Conservation (phyloP, 1,140 invertebrate genomes). For the Caerostris darwini region DNA sequence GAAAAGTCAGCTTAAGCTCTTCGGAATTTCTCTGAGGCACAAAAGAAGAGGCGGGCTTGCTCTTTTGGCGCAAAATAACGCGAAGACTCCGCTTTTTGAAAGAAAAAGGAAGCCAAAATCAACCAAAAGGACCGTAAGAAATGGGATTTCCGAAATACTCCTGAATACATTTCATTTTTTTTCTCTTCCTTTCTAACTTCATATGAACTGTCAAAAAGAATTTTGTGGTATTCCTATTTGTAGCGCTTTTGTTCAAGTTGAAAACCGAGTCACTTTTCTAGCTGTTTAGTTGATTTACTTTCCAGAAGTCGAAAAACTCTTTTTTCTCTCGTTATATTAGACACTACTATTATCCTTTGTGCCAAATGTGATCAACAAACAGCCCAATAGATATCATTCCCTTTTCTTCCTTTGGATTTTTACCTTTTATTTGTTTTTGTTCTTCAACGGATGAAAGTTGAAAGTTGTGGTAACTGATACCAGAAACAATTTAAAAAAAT, state of each 20-base stretch:
- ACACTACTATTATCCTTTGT: background rate
- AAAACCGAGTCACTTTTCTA: background rate
- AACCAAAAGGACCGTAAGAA: slow-evolving; percentile 44
- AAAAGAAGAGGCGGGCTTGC: background rate
- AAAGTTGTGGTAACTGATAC: background rate
- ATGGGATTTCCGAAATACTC: slow-evolving; percentile 45
- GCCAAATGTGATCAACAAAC: background rate
- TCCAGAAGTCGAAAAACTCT: background rate
- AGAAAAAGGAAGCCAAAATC: slow-evolving; percentile 26
- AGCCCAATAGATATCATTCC: background rate
- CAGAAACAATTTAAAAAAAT: background rate
- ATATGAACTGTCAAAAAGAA: slow-evolving; percentile 46
- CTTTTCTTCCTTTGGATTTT: background rate
- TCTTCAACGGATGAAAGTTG: background rate
- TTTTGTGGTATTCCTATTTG: background rate
- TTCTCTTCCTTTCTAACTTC: background rate
- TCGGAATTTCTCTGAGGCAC: slow-evolving; percentile 18
- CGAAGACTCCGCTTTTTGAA: background rate
- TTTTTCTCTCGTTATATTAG: background rate
- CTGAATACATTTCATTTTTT: slow-evolving; percentile 55
- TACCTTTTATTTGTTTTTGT: background rate
- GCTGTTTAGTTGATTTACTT: slow-evolving; percentile 13
- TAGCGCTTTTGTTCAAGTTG: slow-evolving; percentile 29
- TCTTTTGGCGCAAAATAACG: slow-evolving; percentile 19
- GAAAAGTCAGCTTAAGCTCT: slow-evolving; percentile 8